Percentiles rank a stretch among this genome's conserved stretches.
Conservation (phyloP, 1,140 invertebrate genomes). For the Plodia interpunctella region DNA sequence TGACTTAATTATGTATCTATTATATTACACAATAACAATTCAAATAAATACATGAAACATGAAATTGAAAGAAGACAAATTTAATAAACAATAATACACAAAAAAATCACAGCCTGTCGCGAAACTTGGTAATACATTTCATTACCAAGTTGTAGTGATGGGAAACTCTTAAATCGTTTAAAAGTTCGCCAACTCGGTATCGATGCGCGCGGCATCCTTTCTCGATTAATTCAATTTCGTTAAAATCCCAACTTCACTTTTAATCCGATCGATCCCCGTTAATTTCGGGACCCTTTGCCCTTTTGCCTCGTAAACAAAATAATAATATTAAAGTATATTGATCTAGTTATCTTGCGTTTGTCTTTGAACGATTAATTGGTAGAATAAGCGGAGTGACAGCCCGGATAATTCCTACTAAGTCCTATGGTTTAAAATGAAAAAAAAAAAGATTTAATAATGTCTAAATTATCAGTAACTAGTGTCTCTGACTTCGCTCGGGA, state of each 20-base stretch:
- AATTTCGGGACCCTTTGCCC: constrained; percentile 35
- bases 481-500: too few relatives aligned
- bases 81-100: neutral
- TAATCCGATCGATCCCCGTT: constrained; percentile 58
- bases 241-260: constrained; percentile 55
- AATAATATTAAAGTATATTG: constrained; percentile 56
- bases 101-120: neutral
- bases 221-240: constrained; percentile 59
- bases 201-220: constrained; percentile 42
- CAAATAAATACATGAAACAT: too few relatives aligned
- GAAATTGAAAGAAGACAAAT: neutral
- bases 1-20: too few relatives aligned
- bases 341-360: constrained; percentile 35
- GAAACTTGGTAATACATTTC: neutral
- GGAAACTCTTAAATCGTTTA: constrained; percentile 7
- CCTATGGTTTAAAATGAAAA: too few relatives aligned
- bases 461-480: too few relatives aligned
- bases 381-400: neutral
- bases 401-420: neutral
- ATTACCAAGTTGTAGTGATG: constrained; percentile 4
- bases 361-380: constrained; percentile 9
- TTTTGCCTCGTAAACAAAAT: constrained; percentile 39
- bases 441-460: too few relatives aligned
- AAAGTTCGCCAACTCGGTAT: constrained; percentile 15
- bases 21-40: too few relatives aligned